phyloP scores from a whole-genome alignment of 2,888 invertebrate species.

The Tetropium fuscum region DNA sequence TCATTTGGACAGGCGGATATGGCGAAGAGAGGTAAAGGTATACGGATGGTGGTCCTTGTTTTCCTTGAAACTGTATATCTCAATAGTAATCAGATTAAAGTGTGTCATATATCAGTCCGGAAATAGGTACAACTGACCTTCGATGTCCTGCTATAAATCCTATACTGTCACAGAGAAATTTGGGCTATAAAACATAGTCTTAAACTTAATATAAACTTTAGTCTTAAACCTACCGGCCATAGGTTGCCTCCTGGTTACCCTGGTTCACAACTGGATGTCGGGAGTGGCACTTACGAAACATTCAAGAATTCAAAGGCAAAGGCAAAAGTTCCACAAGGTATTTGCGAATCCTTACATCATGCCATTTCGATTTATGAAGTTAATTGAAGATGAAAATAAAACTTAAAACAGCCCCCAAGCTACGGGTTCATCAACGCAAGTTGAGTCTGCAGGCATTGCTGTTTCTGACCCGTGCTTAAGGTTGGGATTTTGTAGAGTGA shows the following conservation, averaged over 20 bases:
- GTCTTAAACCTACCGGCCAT: background rate
- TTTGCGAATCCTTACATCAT: background rate
- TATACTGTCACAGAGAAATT: background rate
- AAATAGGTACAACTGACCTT: background rate
- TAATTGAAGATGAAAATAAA: conserved; percentile 1
- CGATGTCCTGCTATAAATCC: background rate
- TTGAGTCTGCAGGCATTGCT: background rate
- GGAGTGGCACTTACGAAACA: background rate
- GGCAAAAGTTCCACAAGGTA: background rate
- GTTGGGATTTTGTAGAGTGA: no score
- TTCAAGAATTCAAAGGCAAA: background rate
- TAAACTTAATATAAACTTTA: background rate
- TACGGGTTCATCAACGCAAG: background rate
- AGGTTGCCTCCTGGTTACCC: background rate
- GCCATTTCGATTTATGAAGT: background rate
- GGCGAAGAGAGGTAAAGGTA: background rate
- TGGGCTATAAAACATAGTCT: background rate
- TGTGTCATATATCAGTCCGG: background rate
- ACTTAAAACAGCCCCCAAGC: background rate
- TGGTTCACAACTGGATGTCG: background rate
- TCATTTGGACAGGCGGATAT: background rate
- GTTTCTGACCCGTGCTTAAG: background rate
- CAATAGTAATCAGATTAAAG: no score
- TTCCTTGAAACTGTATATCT: background rate
- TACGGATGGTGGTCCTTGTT: background rate